Evolutionary conservation across 2,797 vertebrate genomes (phyloP), one percentile per base, ranked within the genome.

Genomic region (Microctenopoma lineatum): DNA sequence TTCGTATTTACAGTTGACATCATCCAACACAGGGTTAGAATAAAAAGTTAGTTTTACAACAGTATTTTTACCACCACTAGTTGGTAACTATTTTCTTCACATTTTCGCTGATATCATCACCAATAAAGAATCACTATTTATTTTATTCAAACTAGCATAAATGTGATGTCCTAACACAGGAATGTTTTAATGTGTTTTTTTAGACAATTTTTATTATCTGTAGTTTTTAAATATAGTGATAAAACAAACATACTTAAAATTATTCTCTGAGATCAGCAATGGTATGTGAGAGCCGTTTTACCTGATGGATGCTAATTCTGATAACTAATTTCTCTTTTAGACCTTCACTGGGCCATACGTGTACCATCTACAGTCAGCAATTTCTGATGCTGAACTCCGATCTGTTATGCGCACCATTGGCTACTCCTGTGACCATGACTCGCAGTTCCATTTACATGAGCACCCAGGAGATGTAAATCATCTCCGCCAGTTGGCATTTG

Each of bases 281-380:
- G 48, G 21, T 18, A 42, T 34, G 15, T 6, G 3, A 26, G 3
- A 41, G 14, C 18, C 26, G 8, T 63, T 65, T 48, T 25, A 75
- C 44, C 11, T 41, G 21, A 52, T 42, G 64, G 39, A 57, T 5
- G 59, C 25, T 70, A 38, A 73, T 21, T 7, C 12, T 56, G 36
- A 60, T 66, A 25, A 36, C 18, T 15, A 10, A 9, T 68, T 64
- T 87, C 36, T 82, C 55, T 82, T 85, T 55, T 63, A 99, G 98
- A 98, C 97, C 66, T 99, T 99, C 91, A 99, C 98, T 1, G 98
- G 98, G 66, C 96, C 97, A 15, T 99, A 98, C 58, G 97, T 99
- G 73, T 99, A 99, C 93, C 95, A 96, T 47, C 94, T 99, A 42
- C 97, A 97, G 92, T 96, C 97, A 25, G 94, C 96, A 7, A 87